Evolutionary conservation across 2,797 vertebrate species (phyloP), one percentile per base, ranked within the genome.

Genomic region (Notamacropus eugenii): DNA sequence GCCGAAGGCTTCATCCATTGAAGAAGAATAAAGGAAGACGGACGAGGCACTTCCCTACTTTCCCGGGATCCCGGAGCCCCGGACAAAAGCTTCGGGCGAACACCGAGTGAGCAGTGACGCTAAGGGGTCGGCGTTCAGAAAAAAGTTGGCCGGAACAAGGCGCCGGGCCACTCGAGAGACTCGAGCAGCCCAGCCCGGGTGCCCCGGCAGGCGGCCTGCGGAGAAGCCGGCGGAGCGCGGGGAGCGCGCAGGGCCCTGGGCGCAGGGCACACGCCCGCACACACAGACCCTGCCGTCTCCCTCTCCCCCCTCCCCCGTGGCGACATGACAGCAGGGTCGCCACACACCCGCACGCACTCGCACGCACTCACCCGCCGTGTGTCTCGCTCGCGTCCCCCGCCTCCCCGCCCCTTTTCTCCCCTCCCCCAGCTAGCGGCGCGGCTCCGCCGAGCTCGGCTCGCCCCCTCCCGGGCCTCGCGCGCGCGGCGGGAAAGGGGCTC

Each of bases 61-160:
- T 24, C n/a, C 40, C 9, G 11, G 59, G 93, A 95, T 94, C 96
- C 1, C 1, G 40, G 27, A 95, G 94, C 93, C 34, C 94, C 0
- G 96, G 97, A 97, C 97, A 97, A 97, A 46, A 98, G 97, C 98
- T 96, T 0, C 1, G 90, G 58, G 34, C 91, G 56, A 58, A 94
- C 92, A 50, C 92, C 52, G 59, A 90, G 62, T 0, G 50, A 90
- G 90, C 16, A 91, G 40, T 6, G 93, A 95, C 93, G 50, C 46
- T n/a, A 27, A 8, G n/a, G n/a, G 10, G n/a, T n/a, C 19, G n/a
- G 94, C 95, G 82, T 56, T 28, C 4, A 62, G 67, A 90, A 0
- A 54, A 92, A 91, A 58, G 55, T 22, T 91, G 12, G 40, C 58
- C 56, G 6, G 2, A 34, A 4, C 55, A 0, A 58, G 19, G 91